phyloP scores from a whole-genome alignment of 2,113 vertebrate species.

The Sinocyclocheilus rhinocerous region DNA sequence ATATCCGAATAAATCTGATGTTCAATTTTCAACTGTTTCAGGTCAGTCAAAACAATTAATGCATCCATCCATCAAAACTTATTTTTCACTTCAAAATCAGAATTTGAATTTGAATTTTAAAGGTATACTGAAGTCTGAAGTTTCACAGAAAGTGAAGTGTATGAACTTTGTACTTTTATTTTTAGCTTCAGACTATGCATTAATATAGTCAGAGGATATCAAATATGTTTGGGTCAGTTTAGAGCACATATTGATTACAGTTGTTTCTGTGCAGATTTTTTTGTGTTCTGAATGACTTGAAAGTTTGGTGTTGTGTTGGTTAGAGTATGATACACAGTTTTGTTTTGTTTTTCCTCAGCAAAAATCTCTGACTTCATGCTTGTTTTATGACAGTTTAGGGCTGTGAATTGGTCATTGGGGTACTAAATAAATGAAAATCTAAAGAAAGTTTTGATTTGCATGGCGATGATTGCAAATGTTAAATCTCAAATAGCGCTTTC shows the following conservation, averaged over 20 bases:
- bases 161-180: too few species aligned
- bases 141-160: not conserved
- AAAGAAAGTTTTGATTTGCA: not conserved
- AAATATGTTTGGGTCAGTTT: not conserved
- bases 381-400: not conserved
- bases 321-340: not conserved
- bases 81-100: too few species aligned
- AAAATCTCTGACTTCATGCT: not conserved
- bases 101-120: too few species aligned
- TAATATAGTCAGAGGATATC: not conserved
- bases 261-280: not conserved
- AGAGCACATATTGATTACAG: not conserved
- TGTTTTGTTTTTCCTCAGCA: not conserved
- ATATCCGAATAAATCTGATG: not conserved
- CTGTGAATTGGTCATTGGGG: not conserved
- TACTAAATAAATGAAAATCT: not conserved
- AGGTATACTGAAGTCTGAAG: too few species aligned
- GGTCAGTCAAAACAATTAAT: not conserved
- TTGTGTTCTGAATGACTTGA: not conserved
- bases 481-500: not conserved
- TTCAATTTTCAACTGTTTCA: not conserved
- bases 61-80: not conserved
- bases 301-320: not conserved
- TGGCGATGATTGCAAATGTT: not conserved
- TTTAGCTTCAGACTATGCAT: not conserved